Base-by-base conservation (phyloP, 1,140 invertebrate genomes). In the Pteromalus puparum region DNA sequence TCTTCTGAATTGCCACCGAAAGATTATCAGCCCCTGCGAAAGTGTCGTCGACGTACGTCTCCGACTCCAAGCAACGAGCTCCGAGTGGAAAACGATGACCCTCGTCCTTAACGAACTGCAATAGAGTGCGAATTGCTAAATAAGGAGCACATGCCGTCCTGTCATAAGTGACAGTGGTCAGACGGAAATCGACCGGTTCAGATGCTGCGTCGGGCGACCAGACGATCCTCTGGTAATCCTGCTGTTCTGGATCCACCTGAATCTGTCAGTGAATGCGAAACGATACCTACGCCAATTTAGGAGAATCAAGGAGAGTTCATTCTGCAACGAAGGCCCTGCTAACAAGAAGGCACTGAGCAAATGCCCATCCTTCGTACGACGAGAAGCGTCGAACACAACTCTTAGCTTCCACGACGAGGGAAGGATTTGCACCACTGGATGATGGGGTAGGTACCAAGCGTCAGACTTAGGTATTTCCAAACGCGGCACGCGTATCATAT, bases 361-460 rank as follows among this genome's bases (percentile, higher is more conserved):
- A 1, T 75, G 46, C 1, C 34, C 7, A 18, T 73, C 76, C 0
- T 38, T 18, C 2, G 61, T 76, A 48, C n/a, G 0, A 15, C 74
- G 26, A 2, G 87, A 88, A 1, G 85, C 87, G 28, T 88, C 68
- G 26, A 88, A 88, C 12, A 89, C 88, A 2, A 82, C 86, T 42
- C 87, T 83, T 48, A 89, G 85, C 42, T 87, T 80, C 28, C 48
- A 38, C 34, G 86, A 86, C 30, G 24, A 38, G 18, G 46, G 28
- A 61, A 46, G 30, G 21, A 83, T 48, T 24, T 77, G 26, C 21
- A 70, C 26, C 12, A 70, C 26, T 70, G 68, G 21, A 38, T 91
- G 89, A 82, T 92, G 89, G 9, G 86, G 84, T 21, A 90, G n/a
- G 82, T 88, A 90, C 73, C 83, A 87, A 48, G 82, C 74, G 4